These are phyloP conservation scores for Drosophila picticornis DNA, from an alignment of 2,888 invertebrate genomes.

Conservation along the genomic window DNA sequence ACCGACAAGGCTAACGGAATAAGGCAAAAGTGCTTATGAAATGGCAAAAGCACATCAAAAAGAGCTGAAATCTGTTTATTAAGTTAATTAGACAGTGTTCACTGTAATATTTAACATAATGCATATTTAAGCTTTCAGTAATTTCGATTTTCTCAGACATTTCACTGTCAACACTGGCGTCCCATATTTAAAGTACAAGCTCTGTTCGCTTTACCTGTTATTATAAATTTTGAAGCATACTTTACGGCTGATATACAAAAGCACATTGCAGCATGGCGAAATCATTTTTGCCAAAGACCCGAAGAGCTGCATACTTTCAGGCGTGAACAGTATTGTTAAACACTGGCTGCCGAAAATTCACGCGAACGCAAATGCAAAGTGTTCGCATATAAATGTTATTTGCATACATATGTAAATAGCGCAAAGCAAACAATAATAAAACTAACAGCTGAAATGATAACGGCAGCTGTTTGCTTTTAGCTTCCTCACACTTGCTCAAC, in stretches of 20 bases:
- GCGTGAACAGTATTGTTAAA: not conserved
- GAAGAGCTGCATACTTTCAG: slow-evolving; percentile 33
- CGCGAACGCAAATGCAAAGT: slow-evolving; percentile 14
- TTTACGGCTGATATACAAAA: slow-evolving; percentile 41
- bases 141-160: not conserved
- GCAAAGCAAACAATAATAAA: not conserved
- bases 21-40: slow-evolving; percentile 2
- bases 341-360: not conserved
- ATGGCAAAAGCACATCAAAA: not conserved
- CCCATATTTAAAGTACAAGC: not conserved
- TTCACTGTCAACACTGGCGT: slow-evolving; percentile 16
- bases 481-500: slow-evolving; percentile 6
- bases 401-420: slow-evolving; percentile 17
- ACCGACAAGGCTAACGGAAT: slow-evolving; percentile 11
- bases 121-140: not conserved
- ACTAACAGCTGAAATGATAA: slow-evolving; percentile 9
- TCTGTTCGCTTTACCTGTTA: not conserved
- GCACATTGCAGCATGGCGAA: accelerated
- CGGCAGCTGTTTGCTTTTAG: slow-evolving; percentile 17
- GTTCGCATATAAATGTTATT: not conserved
- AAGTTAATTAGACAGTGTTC: not conserved
- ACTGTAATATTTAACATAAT: not conserved
- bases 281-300: not conserved
- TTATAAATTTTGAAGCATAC: slow-evolving; percentile 42
- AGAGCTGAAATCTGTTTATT: not conserved